Percentiles rank a stretch among this genome's conserved stretches.
Conservation (phyloP, 2,113 vertebrate genomes). For the Camelus dromedarius region DNA sequence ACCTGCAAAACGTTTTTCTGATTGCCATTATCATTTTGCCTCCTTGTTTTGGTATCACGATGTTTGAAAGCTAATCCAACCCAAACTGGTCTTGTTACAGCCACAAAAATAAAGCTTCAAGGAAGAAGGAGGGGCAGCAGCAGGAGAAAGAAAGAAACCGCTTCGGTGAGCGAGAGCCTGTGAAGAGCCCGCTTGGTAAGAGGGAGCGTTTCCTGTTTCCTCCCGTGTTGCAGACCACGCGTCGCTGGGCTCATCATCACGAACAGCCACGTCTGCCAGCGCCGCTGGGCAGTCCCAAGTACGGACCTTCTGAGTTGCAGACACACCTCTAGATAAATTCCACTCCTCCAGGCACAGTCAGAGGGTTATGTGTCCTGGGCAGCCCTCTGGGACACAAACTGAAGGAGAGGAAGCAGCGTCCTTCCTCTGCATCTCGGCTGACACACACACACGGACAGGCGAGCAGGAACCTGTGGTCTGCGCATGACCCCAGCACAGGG, state of each 20-base stretch:
- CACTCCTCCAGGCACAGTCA: background rate
- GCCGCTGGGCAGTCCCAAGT: background rate
- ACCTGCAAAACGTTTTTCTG: background rate
- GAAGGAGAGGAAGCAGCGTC: background rate
- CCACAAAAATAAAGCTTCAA: background rate
- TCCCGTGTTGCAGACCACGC: background rate
- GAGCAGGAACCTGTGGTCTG: background rate
- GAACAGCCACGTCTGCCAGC: background rate
- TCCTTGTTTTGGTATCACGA: background rate
- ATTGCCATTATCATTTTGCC: background rate
- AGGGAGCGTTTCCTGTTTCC: constrained; percentile 2
- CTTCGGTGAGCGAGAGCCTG: background rate
- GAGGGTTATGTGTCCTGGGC: background rate
- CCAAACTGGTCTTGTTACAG: background rate
- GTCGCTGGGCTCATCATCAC: constrained; percentile 6
- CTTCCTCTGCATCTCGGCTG: background rate
- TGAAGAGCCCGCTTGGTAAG: background rate
- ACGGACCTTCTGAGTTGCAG: background rate
- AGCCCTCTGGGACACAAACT: background rate
- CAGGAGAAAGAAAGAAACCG: background rate
- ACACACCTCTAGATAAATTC: background rate
- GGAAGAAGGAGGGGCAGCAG: too few species aligned
- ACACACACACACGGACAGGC: background rate
- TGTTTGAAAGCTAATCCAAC: background rate
- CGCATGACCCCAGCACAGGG: too few species aligned